Percentiles rank a stretch among this genome's conserved stretches.
phyloP scores from a whole-genome alignment of 2,888 invertebrate species.

The Colostygia pectinataria region DNA sequence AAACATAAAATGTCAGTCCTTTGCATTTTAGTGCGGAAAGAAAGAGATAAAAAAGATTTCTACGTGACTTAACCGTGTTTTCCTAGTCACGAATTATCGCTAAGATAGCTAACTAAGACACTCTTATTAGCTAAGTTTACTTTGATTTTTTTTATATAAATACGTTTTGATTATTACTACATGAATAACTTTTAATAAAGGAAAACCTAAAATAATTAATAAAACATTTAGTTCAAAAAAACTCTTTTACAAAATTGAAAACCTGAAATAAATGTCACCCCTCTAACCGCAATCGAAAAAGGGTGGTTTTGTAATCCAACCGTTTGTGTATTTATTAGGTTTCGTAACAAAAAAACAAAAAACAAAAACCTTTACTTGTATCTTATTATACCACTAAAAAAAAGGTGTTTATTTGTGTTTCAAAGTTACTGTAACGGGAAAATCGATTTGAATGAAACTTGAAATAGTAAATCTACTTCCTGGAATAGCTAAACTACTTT shows the following conservation, averaged over 20 bases:
- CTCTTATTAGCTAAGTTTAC: too few relatives aligned
- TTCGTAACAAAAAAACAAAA: conserved; percentile 50
- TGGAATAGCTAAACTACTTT: too few relatives aligned
- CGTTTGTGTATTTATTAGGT: conserved; percentile 43
- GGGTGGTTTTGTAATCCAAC: conserved; percentile 45
- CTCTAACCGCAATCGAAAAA: conserved; percentile 41
- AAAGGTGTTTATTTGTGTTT: too few relatives aligned
- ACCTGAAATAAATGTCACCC: conserved; percentile 31
- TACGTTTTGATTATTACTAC: too few relatives aligned
- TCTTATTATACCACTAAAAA: too few relatives aligned
- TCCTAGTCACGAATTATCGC: conserved; percentile 29
- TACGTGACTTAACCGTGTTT: conserved; percentile 59
- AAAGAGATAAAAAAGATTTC: conserved; percentile 56
- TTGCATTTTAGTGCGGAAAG: conserved; percentile 52
- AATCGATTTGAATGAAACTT: too few relatives aligned
- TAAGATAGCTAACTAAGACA: conserved; percentile 14
- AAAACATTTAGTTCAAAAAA: too few relatives aligned
- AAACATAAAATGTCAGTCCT: conserved; percentile 57
- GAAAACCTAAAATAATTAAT: too few relatives aligned
- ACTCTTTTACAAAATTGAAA: conserved; percentile 12
- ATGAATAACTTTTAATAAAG: too few relatives aligned
- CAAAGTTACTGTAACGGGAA: too few relatives aligned
- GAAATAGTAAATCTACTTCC: too few relatives aligned
- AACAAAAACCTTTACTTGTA: conserved; percentile 26
- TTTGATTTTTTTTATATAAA: neutral